Base-by-base conservation (phyloP, 2,797 vertebrate genomes). In the Hippoglossus hippoglossus region DNA sequence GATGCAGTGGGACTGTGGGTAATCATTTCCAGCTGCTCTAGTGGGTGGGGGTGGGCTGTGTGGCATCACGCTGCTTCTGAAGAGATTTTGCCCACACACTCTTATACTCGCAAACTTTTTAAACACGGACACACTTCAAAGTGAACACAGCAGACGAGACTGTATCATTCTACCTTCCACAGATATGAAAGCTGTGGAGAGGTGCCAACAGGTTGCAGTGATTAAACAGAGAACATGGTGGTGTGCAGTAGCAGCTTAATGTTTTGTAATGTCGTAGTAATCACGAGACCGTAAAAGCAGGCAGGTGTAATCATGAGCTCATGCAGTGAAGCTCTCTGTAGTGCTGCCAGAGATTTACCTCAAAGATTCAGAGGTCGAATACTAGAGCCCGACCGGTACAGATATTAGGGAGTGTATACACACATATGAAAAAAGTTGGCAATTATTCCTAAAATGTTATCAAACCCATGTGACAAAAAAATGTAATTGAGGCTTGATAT, bases 1-100 rank as follows among this genome's bases (percentile, higher is more conserved):
- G 69, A 54, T 22, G 21, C 57, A 71, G 74, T 21, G 71, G 81
- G 77, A 71, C 57, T 77, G 67, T 84, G 78, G 78, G 75, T 81
- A 75, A 82, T 81, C 26, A 66, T 83, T 75, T 59, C 58, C 76
- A 84, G 79, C 65, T 49, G 63, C 49, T 68, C 10, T 21, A 22
- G 34, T 56, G 76, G 78, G 75, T 75, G 55, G 21, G 41, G 49
- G 47, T 47, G 73, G 25, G 50, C 39, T 25, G 36, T 49, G 21
- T 65, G 50, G 87, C 54, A 56, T 59, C 57, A 66, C 47, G 24
- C 52, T 59, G 50, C 36, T 50, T 63, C 19, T 59, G 28, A 79
- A 53, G 2, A 50, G 21, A 50, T 67, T 67, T 56, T 52, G n/a
- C 67, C 19, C 71, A 73, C 65, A 81, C 54, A 67, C 52, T 13